phyloP scores from a whole-genome alignment of 2,797 vertebrate species.

The Rhinichthys osculus region DNA sequence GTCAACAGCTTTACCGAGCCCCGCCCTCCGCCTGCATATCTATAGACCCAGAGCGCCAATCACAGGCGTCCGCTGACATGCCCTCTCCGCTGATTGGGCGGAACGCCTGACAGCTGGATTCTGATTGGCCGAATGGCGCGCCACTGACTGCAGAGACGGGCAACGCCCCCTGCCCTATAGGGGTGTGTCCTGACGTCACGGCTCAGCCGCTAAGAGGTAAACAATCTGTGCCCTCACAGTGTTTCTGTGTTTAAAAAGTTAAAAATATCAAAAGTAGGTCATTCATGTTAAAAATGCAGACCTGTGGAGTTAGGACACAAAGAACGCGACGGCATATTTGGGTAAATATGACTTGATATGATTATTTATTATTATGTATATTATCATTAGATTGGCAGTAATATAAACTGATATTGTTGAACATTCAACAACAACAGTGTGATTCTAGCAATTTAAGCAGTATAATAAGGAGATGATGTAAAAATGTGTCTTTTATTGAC shows the following conservation, averaged over 20 bases:
- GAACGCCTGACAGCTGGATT: conserved; percentile 55
- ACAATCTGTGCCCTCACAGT: conserved; percentile 60
- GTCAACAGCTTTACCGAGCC: conserved; percentile 72
- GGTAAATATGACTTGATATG: background rate
- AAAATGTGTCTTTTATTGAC: too few species aligned
- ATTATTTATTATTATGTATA: background rate
- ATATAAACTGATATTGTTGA: background rate
- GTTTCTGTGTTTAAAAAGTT: conserved; percentile 50
- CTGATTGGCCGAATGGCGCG: conserved; percentile 54
- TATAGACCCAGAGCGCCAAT: conserved; percentile 78
- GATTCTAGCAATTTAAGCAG: background rate
- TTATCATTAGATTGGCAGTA: background rate
- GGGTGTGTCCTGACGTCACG: conserved; percentile 83
- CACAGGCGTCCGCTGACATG: conserved; percentile 51
- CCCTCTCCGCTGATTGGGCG: conserved; percentile 68
- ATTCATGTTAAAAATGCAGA: background rate
- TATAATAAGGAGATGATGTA: background rate
- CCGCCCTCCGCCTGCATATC: conserved; percentile 78
- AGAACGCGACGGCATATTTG: background rate
- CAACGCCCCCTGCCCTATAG: conserved; percentile 72
- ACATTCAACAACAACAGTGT: background rate
- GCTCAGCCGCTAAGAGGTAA: conserved; percentile 64
- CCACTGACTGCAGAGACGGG: conserved; percentile 53
- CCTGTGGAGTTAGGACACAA: background rate
- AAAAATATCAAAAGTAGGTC: conserved; percentile 31